Evolutionary conservation across 2,888 invertebrate genomes (phyloP), one percentile per base, ranked within the genome.

Genomic region (Halictus quadricinctus): DNA sequence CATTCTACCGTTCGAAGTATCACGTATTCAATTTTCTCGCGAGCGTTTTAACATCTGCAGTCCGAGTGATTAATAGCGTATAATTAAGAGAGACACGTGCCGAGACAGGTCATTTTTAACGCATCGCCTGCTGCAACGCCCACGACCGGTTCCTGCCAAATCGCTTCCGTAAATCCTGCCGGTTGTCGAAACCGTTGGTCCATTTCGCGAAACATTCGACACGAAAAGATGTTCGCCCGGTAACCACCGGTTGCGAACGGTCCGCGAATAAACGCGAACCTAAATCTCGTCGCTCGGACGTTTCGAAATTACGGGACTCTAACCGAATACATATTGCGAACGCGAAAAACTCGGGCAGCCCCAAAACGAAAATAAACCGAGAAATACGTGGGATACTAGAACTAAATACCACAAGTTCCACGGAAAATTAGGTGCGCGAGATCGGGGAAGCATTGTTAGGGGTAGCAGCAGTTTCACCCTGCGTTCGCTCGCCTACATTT

Each of bases 171-270:
- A 25, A 25, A 60, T 25, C 13, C 25, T 13, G 13, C 0, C 60
- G 5, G 25, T 25, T 25, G 60, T 25, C 60, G 60, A 60, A 60
- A 60, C 25, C 25, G 6, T 13, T 13, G 60, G 25, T 25, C 13
- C 13, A 25, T 25, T 25, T 25, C 60, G 25, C 60, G 25, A 60
- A 13, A 25, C 25, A 13, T 60, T 60, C 25, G 25, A 18, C 60
- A 13, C 60, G 60, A 25, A 25, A 60, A 29, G 64, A 29, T n/a
- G 15, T 64, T 15, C 7, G 15, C 13, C 64, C 64, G 64, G 54
- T 54, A 54, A 72, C 43, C 72, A 29, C 72, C 72, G 29, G 48
- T 36, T 50, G 69, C 69, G 69, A n/a, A 69, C 69, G 41, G 43
- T 69, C 43, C 43, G 21, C n/a, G 43, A 69, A 69, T 69, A 41